phyloP scores from a whole-genome alignment of 2,797 vertebrate genomes.

The Allochrocebus solatus region DNA sequence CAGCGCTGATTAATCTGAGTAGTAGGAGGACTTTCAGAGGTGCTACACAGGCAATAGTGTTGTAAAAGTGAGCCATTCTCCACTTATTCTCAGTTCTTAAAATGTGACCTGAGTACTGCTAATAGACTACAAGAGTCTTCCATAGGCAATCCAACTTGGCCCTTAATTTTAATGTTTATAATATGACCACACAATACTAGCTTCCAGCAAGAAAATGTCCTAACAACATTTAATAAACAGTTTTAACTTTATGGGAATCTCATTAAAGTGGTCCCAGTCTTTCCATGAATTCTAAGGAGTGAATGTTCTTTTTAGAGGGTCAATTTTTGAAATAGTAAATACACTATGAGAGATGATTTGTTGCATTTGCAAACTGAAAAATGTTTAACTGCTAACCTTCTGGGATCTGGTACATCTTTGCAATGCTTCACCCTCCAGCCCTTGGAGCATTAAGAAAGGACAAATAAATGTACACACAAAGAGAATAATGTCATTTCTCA shows the following conservation, averaged over 20 bases:
- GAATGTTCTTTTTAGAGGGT: neutral
- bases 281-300: neutral
- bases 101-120: neutral
- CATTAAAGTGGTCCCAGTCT: neutral
- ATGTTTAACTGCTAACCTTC: slow-evolving; percentile 9
- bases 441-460: neutral
- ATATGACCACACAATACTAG: neutral
- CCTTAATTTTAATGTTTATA: neutral
- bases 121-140: neutral
- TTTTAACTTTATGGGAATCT: neutral
- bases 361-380: slow-evolving; percentile 17
- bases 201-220: neutral
- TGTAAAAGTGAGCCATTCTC: neutral
- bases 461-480: neutral
- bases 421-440: neutral
- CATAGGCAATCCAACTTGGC: neutral
- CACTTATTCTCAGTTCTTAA: slow-evolving; percentile 6
- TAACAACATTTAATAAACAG: neutral
- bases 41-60: neutral
- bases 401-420: neutral
- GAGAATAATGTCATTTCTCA: slow-evolving; percentile 1
- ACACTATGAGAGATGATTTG: neutral
- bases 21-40: neutral
- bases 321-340: neutral
- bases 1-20: neutral